Evolutionary conservation across 2,888 invertebrate genomes (phyloP), one percentile per base, ranked within the genome.

Genomic region (Yponomeuta plumbellus): DNA sequence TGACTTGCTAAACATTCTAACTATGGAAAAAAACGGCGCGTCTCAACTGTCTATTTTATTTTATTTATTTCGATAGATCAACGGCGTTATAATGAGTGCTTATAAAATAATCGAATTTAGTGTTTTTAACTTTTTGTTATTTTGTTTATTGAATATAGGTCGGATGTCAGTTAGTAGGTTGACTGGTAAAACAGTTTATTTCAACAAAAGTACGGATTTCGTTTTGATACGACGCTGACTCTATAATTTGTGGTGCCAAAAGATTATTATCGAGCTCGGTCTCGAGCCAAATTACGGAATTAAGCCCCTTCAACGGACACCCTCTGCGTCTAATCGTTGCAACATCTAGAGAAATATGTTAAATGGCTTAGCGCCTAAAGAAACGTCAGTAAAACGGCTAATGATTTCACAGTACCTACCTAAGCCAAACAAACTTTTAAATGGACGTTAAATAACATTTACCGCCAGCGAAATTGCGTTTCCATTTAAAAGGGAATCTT

Each of bases 181-280:
- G 17, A 26, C 26, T 4, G 17, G 6, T 34, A 61, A 23, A 20
- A 13, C 59, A 59, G 59, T 59, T 59, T 59, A 59, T 88, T 85
- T 79, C 66, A 72, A 71, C 73, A 76, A 83, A 86, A 56, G 75
- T 81, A 78, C 76, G 79, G 76, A 77, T 73, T 80, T 77, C 72
- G 70, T 76, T 82, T 81, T 77, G 78, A 80, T 79, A 79, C 74
- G 80, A 81, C 84, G 71, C 76, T 75, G 74, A 76, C 77, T 77
- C 79, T 72, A 75, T 88, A 85, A 88, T 87, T 86, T 65, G 84
- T 70, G 73, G 84, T 70, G 73, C 78, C 76, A 79, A 78, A 72
- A 77, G 86, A 88, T 88, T 72, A 73, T 83, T 85, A 87, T 87
- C 86, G 76, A 71, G 73, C 72, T 79, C 80, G 80, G 81, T 79